phyloP scores from a whole-genome alignment of 2,888 invertebrate species.

The Amiota minor region DNA sequence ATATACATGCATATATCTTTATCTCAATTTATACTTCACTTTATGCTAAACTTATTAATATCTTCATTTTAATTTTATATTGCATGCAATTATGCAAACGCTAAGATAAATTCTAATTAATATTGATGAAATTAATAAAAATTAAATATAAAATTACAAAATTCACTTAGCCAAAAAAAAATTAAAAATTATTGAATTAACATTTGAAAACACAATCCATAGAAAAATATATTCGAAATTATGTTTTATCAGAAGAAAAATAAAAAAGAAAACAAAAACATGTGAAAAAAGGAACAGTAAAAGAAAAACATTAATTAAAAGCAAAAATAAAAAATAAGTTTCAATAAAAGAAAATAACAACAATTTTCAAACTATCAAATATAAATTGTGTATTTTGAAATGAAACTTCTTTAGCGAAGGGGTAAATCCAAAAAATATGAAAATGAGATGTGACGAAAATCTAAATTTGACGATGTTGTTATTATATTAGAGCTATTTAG shows the following conservation, averaged over 20 bases:
- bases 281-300: constrained; percentile 41
- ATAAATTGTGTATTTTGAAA: constrained; percentile 23
- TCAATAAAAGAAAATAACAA: constrained; percentile 32
- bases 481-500: too few relatives aligned
- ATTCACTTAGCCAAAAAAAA: constrained; percentile 29
- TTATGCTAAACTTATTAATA: not conserved
- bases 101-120: not conserved
- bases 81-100: constrained; percentile 5
- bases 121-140: too few relatives aligned
- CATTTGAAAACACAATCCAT: constrained; percentile 26
- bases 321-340: constrained; percentile 37
- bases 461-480: too few relatives aligned
- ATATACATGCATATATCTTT: too few relatives aligned
- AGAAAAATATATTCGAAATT: constrained; percentile 1
- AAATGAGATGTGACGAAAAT: too few relatives aligned
- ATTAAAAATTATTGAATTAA: constrained; percentile 37
- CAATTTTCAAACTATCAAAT: constrained; percentile 30
- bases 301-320: constrained; percentile 40
- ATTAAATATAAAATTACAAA: not conserved
- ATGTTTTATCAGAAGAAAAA: constrained; percentile 34
- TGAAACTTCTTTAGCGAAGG: too few relatives aligned
- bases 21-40: too few relatives aligned
- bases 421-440: too few relatives aligned
- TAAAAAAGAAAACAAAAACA: constrained; percentile 50
- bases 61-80: not conserved